A percentile compares a stretch with the other conserved stretches of the same genome.
Evolutionary conservation across 2,888 invertebrate species (phyloP).

Genomic region (Lasioglossum lativentre): DNA sequence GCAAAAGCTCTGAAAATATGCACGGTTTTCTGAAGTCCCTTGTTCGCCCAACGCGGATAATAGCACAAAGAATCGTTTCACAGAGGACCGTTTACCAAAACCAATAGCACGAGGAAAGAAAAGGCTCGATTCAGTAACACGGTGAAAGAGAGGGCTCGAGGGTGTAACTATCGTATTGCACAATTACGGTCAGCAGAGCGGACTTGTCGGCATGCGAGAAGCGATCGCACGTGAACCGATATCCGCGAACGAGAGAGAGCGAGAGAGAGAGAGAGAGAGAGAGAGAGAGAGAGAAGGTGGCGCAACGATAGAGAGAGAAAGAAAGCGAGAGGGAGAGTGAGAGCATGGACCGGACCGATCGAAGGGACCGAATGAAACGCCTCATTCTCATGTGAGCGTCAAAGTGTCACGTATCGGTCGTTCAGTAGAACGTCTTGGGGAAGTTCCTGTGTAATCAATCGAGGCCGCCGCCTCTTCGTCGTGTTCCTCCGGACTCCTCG

Average conservation of each 20-base stretch:
- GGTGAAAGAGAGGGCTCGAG: constrained; percentile 16
- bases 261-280: neutral
- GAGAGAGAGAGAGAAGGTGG: neutral
- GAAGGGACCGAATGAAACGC: constrained; percentile 48
- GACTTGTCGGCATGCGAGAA: constrained; percentile 32
- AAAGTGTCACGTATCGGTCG: constrained; percentile 63
- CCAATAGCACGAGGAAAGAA: constrained; percentile 1
- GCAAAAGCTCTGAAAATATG: constrained; percentile 1
- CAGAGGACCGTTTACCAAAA: constrained; percentile 4
- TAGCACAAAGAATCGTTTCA: constrained; percentile 16
- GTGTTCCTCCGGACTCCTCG: constrained; percentile 9
- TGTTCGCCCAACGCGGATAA: neutral
- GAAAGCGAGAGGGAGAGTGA: neutral
- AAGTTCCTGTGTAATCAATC: constrained; percentile 63
- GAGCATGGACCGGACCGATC: constrained; percentile 32
- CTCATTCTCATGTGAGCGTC: constrained; percentile 51
- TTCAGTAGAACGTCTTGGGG: constrained; percentile 57
- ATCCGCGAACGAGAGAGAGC: constrained; percentile 10
- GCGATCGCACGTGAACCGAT: constrained; percentile 44
- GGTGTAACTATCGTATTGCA: constrained; percentile 40
- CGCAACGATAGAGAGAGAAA: neutral
- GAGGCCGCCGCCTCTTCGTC: constrained; percentile 25
- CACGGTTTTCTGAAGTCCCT: neutral
- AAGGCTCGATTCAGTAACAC: constrained; percentile 6
- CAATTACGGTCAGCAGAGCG: constrained; percentile 32